Percentiles rank a stretch among this genome's conserved stretches.
phyloP scores from a whole-genome alignment of 2,797 vertebrate species.

The Notamacropus eugenii region DNA sequence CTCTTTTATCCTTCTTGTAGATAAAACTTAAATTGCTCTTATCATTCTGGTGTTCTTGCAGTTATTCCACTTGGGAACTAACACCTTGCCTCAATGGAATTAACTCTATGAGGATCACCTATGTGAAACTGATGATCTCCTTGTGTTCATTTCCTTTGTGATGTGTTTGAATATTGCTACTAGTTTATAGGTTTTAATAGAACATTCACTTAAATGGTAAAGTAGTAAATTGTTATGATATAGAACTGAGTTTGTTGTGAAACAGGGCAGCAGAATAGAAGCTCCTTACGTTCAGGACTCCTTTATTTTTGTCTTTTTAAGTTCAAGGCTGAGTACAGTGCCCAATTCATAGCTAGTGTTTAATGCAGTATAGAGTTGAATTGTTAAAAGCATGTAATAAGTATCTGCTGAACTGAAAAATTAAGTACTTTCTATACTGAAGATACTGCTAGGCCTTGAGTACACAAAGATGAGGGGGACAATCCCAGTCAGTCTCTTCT shows the following conservation, averaged over 20 bases:
- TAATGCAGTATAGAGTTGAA: background rate
- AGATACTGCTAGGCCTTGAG: too few species aligned
- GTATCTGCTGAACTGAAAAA: too few species aligned
- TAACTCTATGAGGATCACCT: background rate
- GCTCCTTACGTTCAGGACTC: background rate
- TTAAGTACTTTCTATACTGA: too few species aligned
- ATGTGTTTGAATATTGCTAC: background rate
- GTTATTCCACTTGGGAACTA: background rate
- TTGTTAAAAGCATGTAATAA: background rate
- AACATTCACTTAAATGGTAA: background rate
- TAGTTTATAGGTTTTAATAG: background rate
- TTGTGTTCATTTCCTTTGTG: background rate
- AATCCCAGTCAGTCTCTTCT: too few species aligned
- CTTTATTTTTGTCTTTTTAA: too few species aligned
- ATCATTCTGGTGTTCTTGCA: background rate
- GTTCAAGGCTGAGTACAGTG: background rate
- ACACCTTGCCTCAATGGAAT: background rate
- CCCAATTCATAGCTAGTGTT: background rate
- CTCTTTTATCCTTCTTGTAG: background rate
- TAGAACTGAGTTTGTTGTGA: background rate
- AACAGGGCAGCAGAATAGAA: background rate
- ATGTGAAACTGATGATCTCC: background rate
- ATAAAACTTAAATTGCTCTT: background rate
- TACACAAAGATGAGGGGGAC: too few species aligned
- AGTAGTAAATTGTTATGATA: too few species aligned